A percentile compares a stretch with the other conserved stretches of the same genome.
Conservation (phyloP, 2,113 vertebrate species). For the Lycaon pictus region DNA sequence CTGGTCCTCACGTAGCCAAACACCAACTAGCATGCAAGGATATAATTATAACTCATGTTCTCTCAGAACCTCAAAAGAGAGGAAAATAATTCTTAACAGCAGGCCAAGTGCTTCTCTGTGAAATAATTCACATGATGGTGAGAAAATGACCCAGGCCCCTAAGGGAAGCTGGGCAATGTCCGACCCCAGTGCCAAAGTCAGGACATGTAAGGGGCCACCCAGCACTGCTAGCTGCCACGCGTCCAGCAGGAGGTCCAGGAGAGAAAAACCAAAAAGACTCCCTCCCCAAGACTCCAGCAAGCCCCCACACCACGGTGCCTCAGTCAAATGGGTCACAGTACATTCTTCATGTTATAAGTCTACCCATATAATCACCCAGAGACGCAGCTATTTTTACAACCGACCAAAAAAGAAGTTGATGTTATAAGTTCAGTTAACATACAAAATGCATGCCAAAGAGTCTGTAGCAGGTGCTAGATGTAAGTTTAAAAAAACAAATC, state of each 20-base stretch:
- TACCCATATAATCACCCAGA: neutral
- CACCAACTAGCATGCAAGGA: neutral
- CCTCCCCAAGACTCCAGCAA: neutral
- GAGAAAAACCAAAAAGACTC: neutral
- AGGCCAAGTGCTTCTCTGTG: neutral
- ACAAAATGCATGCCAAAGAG: neutral
- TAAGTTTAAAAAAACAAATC: neutral
- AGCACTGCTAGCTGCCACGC: neutral
- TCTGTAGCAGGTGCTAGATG: neutral
- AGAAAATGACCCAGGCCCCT: neutral
- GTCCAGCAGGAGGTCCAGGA: neutral
- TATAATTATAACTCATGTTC: conserved; percentile 50
- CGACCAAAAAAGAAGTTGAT: neutral
- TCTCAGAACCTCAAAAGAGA: conserved; percentile 2
- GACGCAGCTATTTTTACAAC: neutral
- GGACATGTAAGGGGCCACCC: neutral
- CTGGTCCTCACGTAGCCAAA: neutral
- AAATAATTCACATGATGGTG: neutral
- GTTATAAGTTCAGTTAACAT: neutral
- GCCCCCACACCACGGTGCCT: too few species aligned
- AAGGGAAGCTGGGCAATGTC: neutral
- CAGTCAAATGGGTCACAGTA: neutral
- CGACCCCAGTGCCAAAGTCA: neutral
- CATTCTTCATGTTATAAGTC: neutral
- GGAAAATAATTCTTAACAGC: neutral